Base-by-base conservation (phyloP, 2,888 invertebrate genomes). In the Galerucella calmariensis region DNA sequence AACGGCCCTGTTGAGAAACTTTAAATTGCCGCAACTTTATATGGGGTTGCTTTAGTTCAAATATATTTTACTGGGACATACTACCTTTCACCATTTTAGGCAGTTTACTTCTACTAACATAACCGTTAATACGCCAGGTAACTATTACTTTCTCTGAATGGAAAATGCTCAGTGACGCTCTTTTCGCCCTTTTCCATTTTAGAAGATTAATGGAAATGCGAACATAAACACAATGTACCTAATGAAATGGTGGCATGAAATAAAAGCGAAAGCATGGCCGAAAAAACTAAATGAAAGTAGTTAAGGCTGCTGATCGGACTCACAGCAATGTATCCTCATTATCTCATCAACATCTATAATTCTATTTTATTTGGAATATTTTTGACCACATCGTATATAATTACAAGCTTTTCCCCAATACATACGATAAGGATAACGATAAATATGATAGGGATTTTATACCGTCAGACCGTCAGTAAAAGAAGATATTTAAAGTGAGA, bases 71-170 rank as follows among this genome's bases (percentile, higher is more conserved):
- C 59, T 24, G 41, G 53, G 51, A 27, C 2, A 24, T 51, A n/a
- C 27, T 69, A n/a, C 46, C 14, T 16, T 69, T n/a, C 6, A 14
- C n/a, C 16, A 20, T 69, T 69, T 63, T 69, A n/a, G 14, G 53
- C 35, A 48, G 48, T 69, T 69, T 69, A 27, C 61, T n/a, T 58
- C 58, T 35, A 58, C 72, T 48, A n/a, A 48, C 48, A 59, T 66
- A 72, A 63, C 14, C 72, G 58, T 72, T 72, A 66, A 72, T 53
- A 72, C 27, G 66, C 14, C 66, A 27, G 61, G 59, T 27, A 20
- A 0, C 20, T 20, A 72, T 72, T 66, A 59, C 56, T 51, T 56
- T 56, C 51, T 20, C 51, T 41, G 41, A 70, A 56, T 27, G 27
- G 35, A 41, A 35, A 61, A 35, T 48, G 62, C 62, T 69, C n/a